These are phyloP conservation scores for Paedocypris sp. DNA, from an alignment of 2,113 vertebrate species.

Conservation along the genomic window DNA sequence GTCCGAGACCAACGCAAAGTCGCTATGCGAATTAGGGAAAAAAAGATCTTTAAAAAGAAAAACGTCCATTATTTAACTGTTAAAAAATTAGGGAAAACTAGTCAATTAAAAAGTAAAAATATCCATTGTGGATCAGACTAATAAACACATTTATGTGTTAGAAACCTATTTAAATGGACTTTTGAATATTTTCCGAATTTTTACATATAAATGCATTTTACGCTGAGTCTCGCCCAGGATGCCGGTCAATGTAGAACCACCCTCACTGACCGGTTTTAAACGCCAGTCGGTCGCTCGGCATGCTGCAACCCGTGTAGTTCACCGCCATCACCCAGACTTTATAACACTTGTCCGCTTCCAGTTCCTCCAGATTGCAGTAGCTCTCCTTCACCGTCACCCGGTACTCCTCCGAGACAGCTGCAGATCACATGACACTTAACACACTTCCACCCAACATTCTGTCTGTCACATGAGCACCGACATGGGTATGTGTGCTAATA, in stretches of 20 bases:
- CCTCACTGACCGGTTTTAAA: slow-evolving; percentile 81
- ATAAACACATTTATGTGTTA: too few relatives aligned
- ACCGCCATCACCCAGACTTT: slow-evolving; percentile 96
- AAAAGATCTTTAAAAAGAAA: too few relatives aligned
- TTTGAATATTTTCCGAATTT: too few relatives aligned
- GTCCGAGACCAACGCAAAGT: too few relatives aligned
- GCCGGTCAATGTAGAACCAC: not conserved
- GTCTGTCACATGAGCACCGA: not conserved
- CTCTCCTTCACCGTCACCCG: slow-evolving; percentile 93
- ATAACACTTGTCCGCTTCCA: slow-evolving; percentile 82
- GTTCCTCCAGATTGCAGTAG: slow-evolving; percentile 85
- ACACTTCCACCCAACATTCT: slow-evolving; percentile 1
- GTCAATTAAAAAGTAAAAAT: too few relatives aligned
- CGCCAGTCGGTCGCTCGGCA: slow-evolving; percentile 78
- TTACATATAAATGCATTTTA: too few relatives aligned
- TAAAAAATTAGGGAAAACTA: too few relatives aligned
- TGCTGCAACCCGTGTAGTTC: slow-evolving; percentile 87
- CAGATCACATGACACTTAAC: slow-evolving; percentile 7
- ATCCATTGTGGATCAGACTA: too few relatives aligned
- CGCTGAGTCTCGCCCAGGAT: too few relatives aligned
- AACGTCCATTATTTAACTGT: too few relatives aligned
- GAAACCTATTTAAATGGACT: too few relatives aligned
- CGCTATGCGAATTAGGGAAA: too few relatives aligned
- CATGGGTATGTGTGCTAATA: not conserved
- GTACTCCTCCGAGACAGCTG: slow-evolving; percentile 87